Base-by-base conservation (phyloP, 2,888 invertebrate species). In the Pristionchus exspectatus region DNA sequence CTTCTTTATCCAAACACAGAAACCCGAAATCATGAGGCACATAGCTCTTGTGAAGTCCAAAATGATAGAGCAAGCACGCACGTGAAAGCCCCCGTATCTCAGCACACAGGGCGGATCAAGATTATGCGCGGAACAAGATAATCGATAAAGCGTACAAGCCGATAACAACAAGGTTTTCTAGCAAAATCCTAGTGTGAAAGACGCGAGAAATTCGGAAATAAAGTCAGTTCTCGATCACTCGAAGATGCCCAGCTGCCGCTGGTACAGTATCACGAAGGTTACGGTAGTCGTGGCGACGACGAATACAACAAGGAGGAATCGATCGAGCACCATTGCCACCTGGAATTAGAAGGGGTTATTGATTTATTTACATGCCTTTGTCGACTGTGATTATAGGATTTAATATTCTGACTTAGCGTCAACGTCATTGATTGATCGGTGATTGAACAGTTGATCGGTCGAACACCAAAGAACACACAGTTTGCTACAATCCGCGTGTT, bases 271-370 rank as follows among this genome's bases (percentile, higher is more conserved):
- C n/a, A 92, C 89, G 81, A 95, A 91, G 86, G 94, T 92, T 18
- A 93, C 91, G 87, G 92, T 95, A 44, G 96, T 94, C 0, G 96
- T 96, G 54, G 96, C 94, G 10, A 95, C 93, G 66, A 96, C 95
- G 94, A 96, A 96, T 24, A 96, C 94, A 90, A 96, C 95, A 54
- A 96, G 94, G 27, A 96, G 95, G 85, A 96, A 95, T 63, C 96
- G 95, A 95, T 98, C 98, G 90, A 97, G 96, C 24, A 98, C 97
- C 88, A 97, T 96, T 1, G 98, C 97, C 90, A 97, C 95, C 94
- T 97, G 96, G 59, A 91, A 90, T 33, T 21, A 38, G 18, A 54
- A 24, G 10, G 33, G 38, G 30, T 69, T 56, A 38, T 4, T 33
- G 44, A 56, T 24, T 56, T 50, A 38, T 38, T 38, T 38, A 38